Evolutionary conservation across 1,140 invertebrate genomes (phyloP), one percentile per base, ranked within the genome.

Genomic region (Drosophila persimilis): DNA sequence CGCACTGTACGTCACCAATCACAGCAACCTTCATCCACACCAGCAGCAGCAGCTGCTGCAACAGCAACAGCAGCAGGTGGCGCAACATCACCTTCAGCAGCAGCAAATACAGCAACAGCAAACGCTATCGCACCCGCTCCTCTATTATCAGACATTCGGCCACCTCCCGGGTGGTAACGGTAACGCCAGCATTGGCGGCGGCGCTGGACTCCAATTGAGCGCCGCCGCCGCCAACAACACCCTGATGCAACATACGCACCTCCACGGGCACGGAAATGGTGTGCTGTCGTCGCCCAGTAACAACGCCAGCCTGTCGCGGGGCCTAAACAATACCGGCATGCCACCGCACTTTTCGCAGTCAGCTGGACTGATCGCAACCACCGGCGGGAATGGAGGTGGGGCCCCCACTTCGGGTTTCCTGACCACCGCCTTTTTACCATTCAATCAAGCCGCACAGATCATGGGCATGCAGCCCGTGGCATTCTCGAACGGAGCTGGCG

Each of bases 351-450:
- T 66, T 43, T n/a, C 58, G 52, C 78, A 45, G 45, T 65, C 84
- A 88, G 78, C 83, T 69, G 81, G 84, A n/a, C 78, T 88, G 79
- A 85, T 85, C 39, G 63, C 80, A 35, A 31, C 78, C 22, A 9
- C 65, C 46, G 51, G 60, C 54, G 39, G 31, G 9, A 77, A 64
- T 71, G 77, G 41, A 6, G 51, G 17, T 31, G 71, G 48, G 0
- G 20, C 60, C 5, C 57, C 43, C 17, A 22, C 53, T 3, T 2
- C 35, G 43, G 35, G 74, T 6, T 90, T 50, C 44, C 50, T 77
- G 39, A 64, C 88, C 29, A 22, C 63, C 6, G 6, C 83, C 6
- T 90, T 70, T 41, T 3, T 85, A 41, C 88, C 83, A 6, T 70
- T 67, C n/a, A 64, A 50, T 11, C 85, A 63, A 55, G n/a, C 47